Base-by-base conservation (phyloP, 2,113 vertebrate species). In the Aegithalos caudatus region DNA sequence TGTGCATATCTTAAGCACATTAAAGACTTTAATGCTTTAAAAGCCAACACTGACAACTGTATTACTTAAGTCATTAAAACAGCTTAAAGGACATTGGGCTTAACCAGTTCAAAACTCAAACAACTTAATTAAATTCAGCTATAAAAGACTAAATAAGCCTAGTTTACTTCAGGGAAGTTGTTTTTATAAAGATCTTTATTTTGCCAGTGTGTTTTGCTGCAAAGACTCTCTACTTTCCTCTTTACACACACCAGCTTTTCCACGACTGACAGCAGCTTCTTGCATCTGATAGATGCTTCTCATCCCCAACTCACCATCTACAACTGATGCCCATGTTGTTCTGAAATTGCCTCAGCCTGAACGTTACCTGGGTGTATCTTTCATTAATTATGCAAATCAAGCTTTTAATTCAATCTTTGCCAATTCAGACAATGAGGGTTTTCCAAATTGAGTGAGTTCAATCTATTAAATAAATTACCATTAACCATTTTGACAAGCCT, bases 61-160 rank as follows among this genome's bases (percentile, higher is more conserved):
- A 66, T 67, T 84, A 83, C 64, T 62, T 78, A 88, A 73, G 82
- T 61, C 60, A 84, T 79, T 86, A 90, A 67, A 92, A 90, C 40
- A 57, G 60, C 69, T 90, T 84, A 92, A 57, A 83, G 78, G 54
- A 91, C 37, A 88, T 67, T 21, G 31, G 81, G 60, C 56, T 88
- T 86, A 92, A 66, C 74, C 58, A 81, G 64, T 53, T 79, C 90
- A 92, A 94, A 92, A 78, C 10, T 23, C 44, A 93, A 95, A 95
- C 67, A 92, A 74, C 38, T 91, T 79, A 71, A 95, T 79, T 92
- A 84, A 78, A 85, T 77, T 73, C 35, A 94, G 35, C 83, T 57
- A 74, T 58, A 79, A 91, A 86, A 67, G n/a, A 48, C 37, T 78
- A 92, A 73, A 81, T 14, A 12, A 84, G 60, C 29, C 40, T 24